phyloP scores from a whole-genome alignment of 1,140 invertebrate genomes.

The Sycobia sp. region DNA sequence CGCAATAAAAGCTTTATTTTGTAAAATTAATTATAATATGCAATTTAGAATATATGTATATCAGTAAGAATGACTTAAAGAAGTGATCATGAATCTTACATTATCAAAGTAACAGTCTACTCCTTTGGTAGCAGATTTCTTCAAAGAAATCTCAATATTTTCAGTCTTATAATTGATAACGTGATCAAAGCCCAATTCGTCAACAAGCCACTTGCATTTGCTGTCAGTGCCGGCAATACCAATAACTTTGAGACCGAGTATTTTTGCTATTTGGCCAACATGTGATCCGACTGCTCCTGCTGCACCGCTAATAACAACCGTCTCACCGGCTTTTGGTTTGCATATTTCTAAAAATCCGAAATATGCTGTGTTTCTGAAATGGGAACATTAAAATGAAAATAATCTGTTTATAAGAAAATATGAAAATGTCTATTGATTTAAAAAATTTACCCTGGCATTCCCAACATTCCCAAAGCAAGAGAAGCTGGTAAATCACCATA shows the following conservation, averaged over 20 bases:
- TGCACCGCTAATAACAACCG: constrained; percentile 69
- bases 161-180: constrained; percentile 75
- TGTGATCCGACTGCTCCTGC: constrained; percentile 72
- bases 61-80: no score
- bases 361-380: constrained; percentile 72
- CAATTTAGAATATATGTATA: no score
- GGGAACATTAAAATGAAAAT: neutral
- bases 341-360: constrained; percentile 75
- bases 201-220: constrained; percentile 71
- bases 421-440: neutral
- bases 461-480: constrained; percentile 65
- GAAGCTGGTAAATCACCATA: constrained; percentile 64
- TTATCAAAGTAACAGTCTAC: constrained; percentile 79
- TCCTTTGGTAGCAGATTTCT: constrained; percentile 69
- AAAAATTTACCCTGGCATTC: constrained; percentile 68
- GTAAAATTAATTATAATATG: no score
- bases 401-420: neutral
- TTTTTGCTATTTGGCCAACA: constrained; percentile 77
- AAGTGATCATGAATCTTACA: no score
- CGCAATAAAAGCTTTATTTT: no score
- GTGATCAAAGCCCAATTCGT: constrained; percentile 70
- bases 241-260: constrained; percentile 71
- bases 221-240: constrained; percentile 73
- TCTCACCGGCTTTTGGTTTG: constrained; percentile 70
- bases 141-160: constrained; percentile 63